phyloP scores from a whole-genome alignment of 1,140 invertebrate species.

The Notospermus geniculatus region DNA sequence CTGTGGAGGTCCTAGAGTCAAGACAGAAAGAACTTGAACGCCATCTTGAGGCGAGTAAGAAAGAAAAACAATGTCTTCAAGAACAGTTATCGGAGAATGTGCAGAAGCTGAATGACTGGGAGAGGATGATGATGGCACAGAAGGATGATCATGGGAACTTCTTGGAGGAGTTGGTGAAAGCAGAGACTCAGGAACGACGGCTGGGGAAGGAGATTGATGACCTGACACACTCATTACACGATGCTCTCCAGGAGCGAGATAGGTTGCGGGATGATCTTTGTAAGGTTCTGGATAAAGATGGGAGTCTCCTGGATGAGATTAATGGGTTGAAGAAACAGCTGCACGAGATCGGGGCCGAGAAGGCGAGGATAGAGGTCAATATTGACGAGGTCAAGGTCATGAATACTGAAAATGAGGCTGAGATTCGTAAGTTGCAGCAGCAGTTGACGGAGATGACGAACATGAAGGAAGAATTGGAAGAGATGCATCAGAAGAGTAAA shows the following conservation, averaged over 20 bases:
- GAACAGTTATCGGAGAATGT: constrained; percentile 62
- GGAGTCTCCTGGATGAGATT: constrained; percentile 27
- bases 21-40: constrained; percentile 1
- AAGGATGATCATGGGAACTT: constrained; percentile 43
- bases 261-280: constrained; percentile 41
- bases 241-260: constrained; percentile 42
- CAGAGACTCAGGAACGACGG: constrained; percentile 34
- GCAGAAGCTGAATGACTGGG: constrained; percentile 68
- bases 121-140: constrained; percentile 46
- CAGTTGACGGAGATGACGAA: background rate
- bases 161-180: constrained; percentile 39
- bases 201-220: constrained; percentile 43
- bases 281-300: constrained; percentile 32
- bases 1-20: background rate
- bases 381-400: background rate
- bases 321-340: constrained; percentile 37
- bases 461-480: constrained; percentile 2
- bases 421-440: background rate
- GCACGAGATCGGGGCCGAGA: constrained; percentile 29
- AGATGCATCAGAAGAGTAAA: background rate
- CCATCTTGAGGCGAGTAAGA: background rate
- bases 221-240: constrained; percentile 35
- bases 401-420: background rate
- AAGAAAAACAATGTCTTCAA: constrained; percentile 2
- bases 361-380: constrained; percentile 42